A percentile compares a stretch with the other conserved stretches of the same genome.
Evolutionary conservation across 2,888 invertebrate genomes (phyloP).

Genomic region (Encarsia formosa): DNA sequence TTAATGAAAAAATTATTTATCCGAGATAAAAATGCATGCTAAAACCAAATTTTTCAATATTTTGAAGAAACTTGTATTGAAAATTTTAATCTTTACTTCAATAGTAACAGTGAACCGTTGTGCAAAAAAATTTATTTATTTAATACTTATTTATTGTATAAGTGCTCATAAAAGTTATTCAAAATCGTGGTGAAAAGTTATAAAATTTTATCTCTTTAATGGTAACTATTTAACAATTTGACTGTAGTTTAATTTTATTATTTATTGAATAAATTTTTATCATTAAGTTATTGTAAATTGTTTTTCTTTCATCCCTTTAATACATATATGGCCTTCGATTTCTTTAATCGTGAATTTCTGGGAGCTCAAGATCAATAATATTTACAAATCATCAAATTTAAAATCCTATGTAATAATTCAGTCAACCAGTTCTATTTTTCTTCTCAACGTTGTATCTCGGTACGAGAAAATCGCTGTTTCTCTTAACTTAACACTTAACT

Average conservation of each 20-base stretch:
- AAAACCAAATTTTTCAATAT: too few relatives aligned
- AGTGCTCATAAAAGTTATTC: slow-evolving; percentile 9
- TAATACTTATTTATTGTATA: slow-evolving; percentile 1
- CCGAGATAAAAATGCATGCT: too few relatives aligned
- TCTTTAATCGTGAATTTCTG: background rate
- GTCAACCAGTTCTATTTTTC: slow-evolving; percentile 10
- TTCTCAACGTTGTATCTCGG: background rate
- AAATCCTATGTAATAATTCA: background rate
- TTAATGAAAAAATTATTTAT: too few relatives aligned
- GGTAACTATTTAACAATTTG: too few relatives aligned
- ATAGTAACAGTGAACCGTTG: slow-evolving; percentile 12
- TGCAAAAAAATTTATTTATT: slow-evolving; percentile 11
- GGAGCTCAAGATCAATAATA: background rate
- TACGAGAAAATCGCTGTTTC: background rate
- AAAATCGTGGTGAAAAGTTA: slow-evolving; percentile 10
- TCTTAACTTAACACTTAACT: background rate
- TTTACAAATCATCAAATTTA: background rate
- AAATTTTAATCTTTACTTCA: slow-evolving; percentile 2
- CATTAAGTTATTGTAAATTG: background rate
- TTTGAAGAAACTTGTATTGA: too few relatives aligned
- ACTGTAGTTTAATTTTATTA: background rate
- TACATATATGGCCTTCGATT: background rate
- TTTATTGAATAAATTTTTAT: background rate
- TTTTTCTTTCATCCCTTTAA: background rate
- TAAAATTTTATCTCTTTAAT: background rate